Evolutionary conservation across 64 coral and sea anemone species (phyloP).

Genomic region (Orbicella faveolata): DNA sequence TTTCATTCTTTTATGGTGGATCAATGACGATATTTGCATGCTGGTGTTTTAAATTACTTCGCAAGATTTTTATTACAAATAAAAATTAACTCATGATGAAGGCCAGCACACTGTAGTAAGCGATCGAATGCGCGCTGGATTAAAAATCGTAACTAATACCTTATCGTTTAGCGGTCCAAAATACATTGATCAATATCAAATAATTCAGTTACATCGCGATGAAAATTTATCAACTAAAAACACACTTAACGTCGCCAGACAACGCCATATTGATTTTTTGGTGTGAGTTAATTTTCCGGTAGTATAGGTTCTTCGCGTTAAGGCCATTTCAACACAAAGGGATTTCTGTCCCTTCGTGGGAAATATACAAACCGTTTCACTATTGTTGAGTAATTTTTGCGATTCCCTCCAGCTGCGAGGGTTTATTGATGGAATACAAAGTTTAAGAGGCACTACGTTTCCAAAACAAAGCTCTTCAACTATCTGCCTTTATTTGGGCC

Average conservation of each 20-base stretch:
- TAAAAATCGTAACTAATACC: too few species aligned
- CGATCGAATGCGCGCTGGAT: too few species aligned
- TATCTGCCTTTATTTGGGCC: neutral
- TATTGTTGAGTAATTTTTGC: neutral
- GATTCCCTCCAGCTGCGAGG: neutral
- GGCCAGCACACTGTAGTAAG: neutral
- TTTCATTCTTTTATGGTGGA: neutral
- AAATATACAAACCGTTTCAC: neutral
- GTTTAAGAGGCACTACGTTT: neutral
- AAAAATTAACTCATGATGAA: neutral
- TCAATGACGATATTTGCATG: neutral
- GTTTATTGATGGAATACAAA: slow-evolving; percentile 7
- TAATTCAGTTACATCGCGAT: neutral
- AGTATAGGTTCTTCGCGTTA: neutral
- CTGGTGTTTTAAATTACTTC: slow-evolving; percentile 2
- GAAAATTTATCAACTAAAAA: neutral
- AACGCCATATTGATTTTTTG: slow-evolving; percentile 18
- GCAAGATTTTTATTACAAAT: neutral
- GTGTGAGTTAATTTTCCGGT: neutral
- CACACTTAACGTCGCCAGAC: neutral
- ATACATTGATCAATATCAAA: too few species aligned
- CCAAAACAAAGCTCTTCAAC: slow-evolving; percentile 11
- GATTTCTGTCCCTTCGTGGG: neutral
- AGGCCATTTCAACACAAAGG: neutral
- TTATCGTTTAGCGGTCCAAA: too few species aligned